Evolutionary conservation across 2,113 vertebrate species (phyloP).

Genomic region (Odontophorus gujanensis): DNA sequence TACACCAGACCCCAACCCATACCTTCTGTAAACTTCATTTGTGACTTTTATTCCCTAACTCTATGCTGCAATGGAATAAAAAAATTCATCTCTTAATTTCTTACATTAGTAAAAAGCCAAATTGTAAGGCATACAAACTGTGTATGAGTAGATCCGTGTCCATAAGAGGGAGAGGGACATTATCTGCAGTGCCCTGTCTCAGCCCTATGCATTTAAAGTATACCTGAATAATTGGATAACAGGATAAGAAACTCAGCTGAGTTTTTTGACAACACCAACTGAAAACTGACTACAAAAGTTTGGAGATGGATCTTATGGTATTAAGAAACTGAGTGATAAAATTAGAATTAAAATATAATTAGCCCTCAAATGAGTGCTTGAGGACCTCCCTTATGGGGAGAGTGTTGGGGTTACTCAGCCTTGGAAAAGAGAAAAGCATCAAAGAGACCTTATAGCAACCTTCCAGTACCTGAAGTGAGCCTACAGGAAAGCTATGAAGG

Average conservation of each 20-base stretch:
- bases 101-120: neutral
- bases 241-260: neutral
- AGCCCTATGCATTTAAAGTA: neutral
- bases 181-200: neutral
- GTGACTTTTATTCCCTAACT: no score
- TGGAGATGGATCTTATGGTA: neutral
- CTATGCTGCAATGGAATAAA: neutral
- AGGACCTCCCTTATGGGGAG: no score
- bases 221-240: neutral
- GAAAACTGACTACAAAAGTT: neutral
- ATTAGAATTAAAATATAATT: neutral
- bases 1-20: neutral
- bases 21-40: neutral
- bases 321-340: neutral
- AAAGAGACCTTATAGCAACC: no score
- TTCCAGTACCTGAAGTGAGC: no score
- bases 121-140: neutral
- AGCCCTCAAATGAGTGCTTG: no score
- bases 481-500: no score
- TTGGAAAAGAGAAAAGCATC: no score
- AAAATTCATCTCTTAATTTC: neutral
- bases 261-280: neutral
- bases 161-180: neutral
- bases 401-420: no score
- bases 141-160: neutral